These are phyloP conservation scores for Harpegnathos saltator DNA, from an alignment of 1,140 invertebrate species.

Conservation along the genomic window DNA sequence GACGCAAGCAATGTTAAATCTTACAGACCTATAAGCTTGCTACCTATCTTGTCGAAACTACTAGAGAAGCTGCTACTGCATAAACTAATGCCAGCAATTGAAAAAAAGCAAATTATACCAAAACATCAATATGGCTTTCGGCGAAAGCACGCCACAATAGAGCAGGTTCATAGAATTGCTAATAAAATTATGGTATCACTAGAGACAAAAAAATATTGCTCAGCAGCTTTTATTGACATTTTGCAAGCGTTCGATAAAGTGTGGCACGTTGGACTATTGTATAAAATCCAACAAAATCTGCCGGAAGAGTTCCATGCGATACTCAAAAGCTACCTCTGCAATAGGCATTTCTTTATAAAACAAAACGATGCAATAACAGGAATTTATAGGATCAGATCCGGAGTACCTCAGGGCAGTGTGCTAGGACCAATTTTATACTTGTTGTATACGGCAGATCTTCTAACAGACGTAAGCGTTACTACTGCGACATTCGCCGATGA, in stretches of 20 bases:
- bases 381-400: slow-evolving; percentile 59
- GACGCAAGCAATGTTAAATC: neutral
- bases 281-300: neutral
- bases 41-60: slow-evolving; percentile 74
- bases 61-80: slow-evolving; percentile 73
- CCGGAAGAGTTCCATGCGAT: neutral
- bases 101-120: slow-evolving; percentile 59
- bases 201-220: slow-evolving; percentile 74
- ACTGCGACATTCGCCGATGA: slow-evolving; percentile 72
- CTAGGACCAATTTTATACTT: slow-evolving; percentile 55
- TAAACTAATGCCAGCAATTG: slow-evolving; percentile 65
- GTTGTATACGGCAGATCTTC: slow-evolving; percentile 65
- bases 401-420: too few relatives aligned
- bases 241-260: too few relatives aligned
- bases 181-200: slow-evolving; percentile 45
- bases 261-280: slow-evolving; percentile 45
- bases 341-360: slow-evolving; percentile 57
- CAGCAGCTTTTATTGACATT: slow-evolving; percentile 68
- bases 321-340: neutral
- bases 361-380: slow-evolving; percentile 45
- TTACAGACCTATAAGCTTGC: slow-evolving; percentile 12
- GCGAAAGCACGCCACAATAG: slow-evolving; percentile 62
- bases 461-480: slow-evolving; percentile 29
- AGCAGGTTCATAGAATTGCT: slow-evolving; percentile 56
- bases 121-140: slow-evolving; percentile 79